A percentile compares a stretch with the other conserved stretches of the same genome.
These are phyloP conservation scores for Serinus canaria DNA, from an alignment of 2,113 vertebrate genomes.

Conservation along the genomic window DNA sequence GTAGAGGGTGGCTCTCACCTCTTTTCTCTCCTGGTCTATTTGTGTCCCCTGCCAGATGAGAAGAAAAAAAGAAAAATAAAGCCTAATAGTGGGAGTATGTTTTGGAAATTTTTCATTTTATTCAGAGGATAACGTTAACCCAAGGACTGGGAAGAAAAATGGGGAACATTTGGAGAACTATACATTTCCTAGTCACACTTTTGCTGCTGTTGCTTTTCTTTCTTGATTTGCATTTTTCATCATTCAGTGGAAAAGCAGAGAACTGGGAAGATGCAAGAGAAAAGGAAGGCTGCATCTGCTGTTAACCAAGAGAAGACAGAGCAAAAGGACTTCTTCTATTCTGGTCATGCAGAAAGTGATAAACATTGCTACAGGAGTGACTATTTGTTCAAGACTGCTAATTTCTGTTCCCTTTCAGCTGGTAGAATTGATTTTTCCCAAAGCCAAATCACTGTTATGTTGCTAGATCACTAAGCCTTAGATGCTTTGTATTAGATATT, in stretches of 20 bases:
- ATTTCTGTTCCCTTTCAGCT: neutral
- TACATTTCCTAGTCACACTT: neutral
- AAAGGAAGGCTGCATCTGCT: neutral
- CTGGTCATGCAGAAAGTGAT: neutral
- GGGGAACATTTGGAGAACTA: neutral
- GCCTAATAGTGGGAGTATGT: neutral
- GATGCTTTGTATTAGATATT: neutral
- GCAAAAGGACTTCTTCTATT: neutral
- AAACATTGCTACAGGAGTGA: neutral
- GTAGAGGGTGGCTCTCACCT: neutral
- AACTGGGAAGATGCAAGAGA: neutral
- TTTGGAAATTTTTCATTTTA: neutral
- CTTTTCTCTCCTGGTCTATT: neutral
- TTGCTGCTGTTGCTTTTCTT: neutral
- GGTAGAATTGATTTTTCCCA: neutral
- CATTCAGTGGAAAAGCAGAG: neutral
- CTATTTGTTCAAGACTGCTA: neutral
- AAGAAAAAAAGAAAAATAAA: neutral
- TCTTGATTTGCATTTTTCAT: neutral
- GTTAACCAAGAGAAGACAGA: neutral
- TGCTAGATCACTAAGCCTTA: neutral
- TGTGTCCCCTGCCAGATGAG: fast-evolving
- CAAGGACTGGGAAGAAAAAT: neutral
- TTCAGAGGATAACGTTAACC: neutral
- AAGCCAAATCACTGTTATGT: neutral